These are phyloP conservation scores for Apostichopus japonicus DNA, from an alignment of 35 echinoderm and acorn worm genomes.

Conservation along the genomic window DNA sequence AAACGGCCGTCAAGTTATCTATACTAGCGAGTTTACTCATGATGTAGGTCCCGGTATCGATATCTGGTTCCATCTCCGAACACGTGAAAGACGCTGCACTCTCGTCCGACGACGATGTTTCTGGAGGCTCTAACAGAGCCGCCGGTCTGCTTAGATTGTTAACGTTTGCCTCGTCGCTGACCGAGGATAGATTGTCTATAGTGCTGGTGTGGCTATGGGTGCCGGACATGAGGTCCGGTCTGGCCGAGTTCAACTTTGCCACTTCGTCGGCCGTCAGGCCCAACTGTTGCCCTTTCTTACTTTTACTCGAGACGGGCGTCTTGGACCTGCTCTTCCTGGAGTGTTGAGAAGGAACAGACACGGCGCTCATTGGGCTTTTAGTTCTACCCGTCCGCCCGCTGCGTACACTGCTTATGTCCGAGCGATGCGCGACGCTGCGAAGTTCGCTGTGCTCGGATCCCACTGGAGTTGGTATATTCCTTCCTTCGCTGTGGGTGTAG, in stretches of 20 bases:
- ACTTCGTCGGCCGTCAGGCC: conserved; percentile 96
- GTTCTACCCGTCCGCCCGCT: conserved; percentile 66
- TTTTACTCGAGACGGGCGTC: conserved; percentile 53
- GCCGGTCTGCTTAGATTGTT: conserved; percentile 60
- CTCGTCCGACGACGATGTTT: conserved; percentile 80
- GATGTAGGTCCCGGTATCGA: conserved; percentile 67
- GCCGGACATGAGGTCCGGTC: conserved; percentile 86
- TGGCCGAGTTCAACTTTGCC: conserved; percentile 79
- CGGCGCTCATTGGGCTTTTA: conserved; percentile 56
- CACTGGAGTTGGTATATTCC: conserved; percentile 69
- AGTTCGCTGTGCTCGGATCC: conserved; percentile 89
- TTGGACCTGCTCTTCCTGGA: conserved; percentile 35
- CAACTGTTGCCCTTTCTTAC: conserved; percentile 20
- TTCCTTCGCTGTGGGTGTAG: conserved; percentile 17
- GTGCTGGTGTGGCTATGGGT: conserved; percentile 96
- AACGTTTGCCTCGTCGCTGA: conserved; percentile 60
- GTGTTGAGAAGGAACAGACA: neutral
- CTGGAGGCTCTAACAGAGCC: conserved; percentile 81
- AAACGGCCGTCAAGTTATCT: conserved; percentile 56
- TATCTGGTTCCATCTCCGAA: conserved; percentile 88
- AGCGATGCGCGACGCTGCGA: conserved; percentile 74
- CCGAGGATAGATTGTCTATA: conserved; percentile 90
- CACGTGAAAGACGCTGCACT: conserved; percentile 98
- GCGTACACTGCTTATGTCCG: conserved; percentile 76
- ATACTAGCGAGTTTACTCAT: conserved; percentile 78